These are phyloP conservation scores for Plectrocnemia conspersa DNA, from an alignment of 1,140 invertebrate genomes.

Conservation along the genomic window DNA sequence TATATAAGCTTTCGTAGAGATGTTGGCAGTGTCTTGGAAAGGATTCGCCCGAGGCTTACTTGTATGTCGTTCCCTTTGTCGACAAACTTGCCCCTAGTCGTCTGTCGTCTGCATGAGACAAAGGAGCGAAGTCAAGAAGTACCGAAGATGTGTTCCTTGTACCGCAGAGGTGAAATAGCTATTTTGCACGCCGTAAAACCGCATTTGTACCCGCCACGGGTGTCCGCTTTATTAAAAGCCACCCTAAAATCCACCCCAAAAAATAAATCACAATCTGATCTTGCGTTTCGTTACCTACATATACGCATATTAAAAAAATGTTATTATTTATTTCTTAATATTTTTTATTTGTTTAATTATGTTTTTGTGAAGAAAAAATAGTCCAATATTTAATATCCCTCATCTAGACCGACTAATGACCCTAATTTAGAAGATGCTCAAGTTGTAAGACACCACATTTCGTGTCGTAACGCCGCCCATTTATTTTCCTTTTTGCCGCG, in stretches of 20 bases:
- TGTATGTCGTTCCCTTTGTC: slow-evolving; percentile 22
- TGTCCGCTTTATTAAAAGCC: neutral
- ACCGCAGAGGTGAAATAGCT: slow-evolving; percentile 6
- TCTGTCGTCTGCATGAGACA: slow-evolving; percentile 17
- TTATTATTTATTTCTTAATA: neutral
- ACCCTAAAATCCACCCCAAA: no score
- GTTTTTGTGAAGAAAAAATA: neutral
- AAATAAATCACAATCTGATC: neutral
- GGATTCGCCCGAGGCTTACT: slow-evolving; percentile 13
- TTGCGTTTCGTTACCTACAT: neutral
- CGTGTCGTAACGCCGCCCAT: slow-evolving; percentile 17
- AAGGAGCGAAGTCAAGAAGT: slow-evolving; percentile 16
- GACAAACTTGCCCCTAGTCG: slow-evolving; percentile 17
- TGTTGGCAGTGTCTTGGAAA: no score
- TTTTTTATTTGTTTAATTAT: neutral
- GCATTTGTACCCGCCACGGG: neutral
- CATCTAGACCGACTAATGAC: slow-evolving; percentile 17
- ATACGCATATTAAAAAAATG: no score
- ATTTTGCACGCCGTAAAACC: neutral
- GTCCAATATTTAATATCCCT: slow-evolving; percentile 25
- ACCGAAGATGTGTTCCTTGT: neutral
- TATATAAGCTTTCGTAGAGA: no score
- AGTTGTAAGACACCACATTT: slow-evolving; percentile 15
- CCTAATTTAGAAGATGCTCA: slow-evolving; percentile 22
- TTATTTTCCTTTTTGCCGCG: slow-evolving; percentile 18